These are phyloP conservation scores for Geococcyx californianus DNA, from an alignment of 2,113 vertebrate species.

Conservation along the genomic window DNA sequence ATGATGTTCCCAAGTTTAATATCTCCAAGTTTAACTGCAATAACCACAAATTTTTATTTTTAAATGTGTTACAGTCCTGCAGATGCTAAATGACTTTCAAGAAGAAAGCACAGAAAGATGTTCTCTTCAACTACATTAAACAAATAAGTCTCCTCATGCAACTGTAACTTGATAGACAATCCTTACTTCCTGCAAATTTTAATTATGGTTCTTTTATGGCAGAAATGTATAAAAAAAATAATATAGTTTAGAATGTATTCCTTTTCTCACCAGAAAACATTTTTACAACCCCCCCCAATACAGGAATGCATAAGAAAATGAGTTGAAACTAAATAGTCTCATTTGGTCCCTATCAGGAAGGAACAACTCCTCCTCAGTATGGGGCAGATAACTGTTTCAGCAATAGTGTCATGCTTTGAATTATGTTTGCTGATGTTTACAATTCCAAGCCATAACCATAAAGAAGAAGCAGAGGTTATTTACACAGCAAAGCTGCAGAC, in stretches of 20 bases:
- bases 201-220: background rate
- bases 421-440: background rate
- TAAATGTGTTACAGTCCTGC: background rate
- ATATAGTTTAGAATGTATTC: background rate
- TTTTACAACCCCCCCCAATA: background rate
- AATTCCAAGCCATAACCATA: background rate
- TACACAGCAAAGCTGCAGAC: slow-evolving; percentile 3
- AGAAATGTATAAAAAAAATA: background rate
- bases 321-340: background rate
- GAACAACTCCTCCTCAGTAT: background rate
- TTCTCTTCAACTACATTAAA: background rate
- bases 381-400: background rate
- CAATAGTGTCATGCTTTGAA: background rate
- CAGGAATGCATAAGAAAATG: background rate
- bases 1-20: background rate
- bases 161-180: background rate
- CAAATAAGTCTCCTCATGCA: background rate
- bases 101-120: background rate
- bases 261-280: background rate
- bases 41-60: background rate
- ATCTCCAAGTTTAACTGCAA: background rate
- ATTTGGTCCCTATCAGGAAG: background rate
- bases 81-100: background rate
- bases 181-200: background rate
- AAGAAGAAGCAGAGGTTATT: background rate